A percentile compares a stretch with the other conserved stretches of the same genome.
Conservation (phyloP, 2,888 invertebrate species). For the Apodemia hepburni region DNA sequence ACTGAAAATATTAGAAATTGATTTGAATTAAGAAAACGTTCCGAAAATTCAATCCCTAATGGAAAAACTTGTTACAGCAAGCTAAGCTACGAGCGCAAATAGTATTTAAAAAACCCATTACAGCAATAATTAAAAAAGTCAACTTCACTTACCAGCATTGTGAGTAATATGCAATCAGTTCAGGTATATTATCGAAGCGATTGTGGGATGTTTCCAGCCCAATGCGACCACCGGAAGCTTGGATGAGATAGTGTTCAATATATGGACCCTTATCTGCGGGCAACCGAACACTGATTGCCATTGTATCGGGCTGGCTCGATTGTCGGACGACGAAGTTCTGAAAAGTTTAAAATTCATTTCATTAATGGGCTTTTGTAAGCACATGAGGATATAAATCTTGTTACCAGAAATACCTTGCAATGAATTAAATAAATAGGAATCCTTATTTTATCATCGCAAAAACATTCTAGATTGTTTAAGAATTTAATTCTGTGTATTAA, state of each 20-base stretch:
- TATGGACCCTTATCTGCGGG: slow-evolving; percentile 93
- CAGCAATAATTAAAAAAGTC: not conserved
- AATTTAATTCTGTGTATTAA: too few species aligned
- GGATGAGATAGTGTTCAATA: slow-evolving; percentile 97
- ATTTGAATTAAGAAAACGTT: too few species aligned
- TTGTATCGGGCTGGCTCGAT: slow-evolving; percentile 95
- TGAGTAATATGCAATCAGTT: slow-evolving; percentile 95
- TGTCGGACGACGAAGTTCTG: slow-evolving; percentile 97
- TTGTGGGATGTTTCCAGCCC: slow-evolving; percentile 96
- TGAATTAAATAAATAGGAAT: not conserved
- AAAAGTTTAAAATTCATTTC: slow-evolving; percentile 35
- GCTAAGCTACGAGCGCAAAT: too few species aligned
- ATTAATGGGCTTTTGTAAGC: not conserved
- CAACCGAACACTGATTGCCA: slow-evolving; percentile 96
- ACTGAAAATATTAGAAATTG: too few species aligned
- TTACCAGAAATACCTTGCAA: not conserved
- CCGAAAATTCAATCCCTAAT: too few species aligned
- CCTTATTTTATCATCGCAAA: too few species aligned
- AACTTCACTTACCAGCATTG: slow-evolving; percentile 88
- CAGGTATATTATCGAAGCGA: slow-evolving; percentile 95
- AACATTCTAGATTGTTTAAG: too few species aligned
- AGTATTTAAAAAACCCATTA: not conserved
- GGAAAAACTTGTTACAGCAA: not conserved
- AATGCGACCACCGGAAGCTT: slow-evolving; percentile 88
- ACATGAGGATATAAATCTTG: not conserved